Base-by-base conservation (phyloP, 1,140 invertebrate genomes). In the Apis laboriosa region DNA sequence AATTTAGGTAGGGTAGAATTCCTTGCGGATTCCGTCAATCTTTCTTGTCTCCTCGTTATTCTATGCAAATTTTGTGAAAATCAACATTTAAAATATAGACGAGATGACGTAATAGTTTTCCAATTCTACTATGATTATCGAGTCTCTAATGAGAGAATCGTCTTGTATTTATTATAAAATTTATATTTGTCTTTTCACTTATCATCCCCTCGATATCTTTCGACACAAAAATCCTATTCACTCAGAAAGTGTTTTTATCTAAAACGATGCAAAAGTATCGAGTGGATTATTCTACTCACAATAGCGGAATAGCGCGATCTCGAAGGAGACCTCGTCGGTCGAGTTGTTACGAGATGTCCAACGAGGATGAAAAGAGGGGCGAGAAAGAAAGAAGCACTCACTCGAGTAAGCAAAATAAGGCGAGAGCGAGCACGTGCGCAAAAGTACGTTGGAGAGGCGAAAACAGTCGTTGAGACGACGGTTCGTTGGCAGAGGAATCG, bases 401-500 rank as follows among this genome's bases (percentile, higher is more conserved):
- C 9, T 55, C 21, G 0, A 9, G 61, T 28, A 79, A 56, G 34
- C 61, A 21, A 58, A 49, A 64, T 28, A 63, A 24, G 60, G 60
- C 53, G 61, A 24, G 3, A 51, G 71, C 60, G 49, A 85, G 86
- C 90, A 90, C 89, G 90, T 87, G 90, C 90, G 79, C 61, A 87
- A 53, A 85, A 83, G 89, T 89, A 89, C 90, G 90, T 90, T 90
- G 75, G 85, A 91, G 89, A 88, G 84, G 53, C 86, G 83, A 90
- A 92, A 92, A 92, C 90, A 91, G 88, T 92, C 87, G 90, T 92
- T 91, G 91, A 91, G 83, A 86, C 85, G 84, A 43, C 56, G 24
- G 9, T 43, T 68, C 28, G 24, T 17, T 64, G 15, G 28, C 17
- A 78, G 84, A 89, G 87, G 77, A 43, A 7, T 43, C 85, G 87